phyloP scores from a whole-genome alignment of 2,113 vertebrate genomes.

The Tautogolabrus adspersus region DNA sequence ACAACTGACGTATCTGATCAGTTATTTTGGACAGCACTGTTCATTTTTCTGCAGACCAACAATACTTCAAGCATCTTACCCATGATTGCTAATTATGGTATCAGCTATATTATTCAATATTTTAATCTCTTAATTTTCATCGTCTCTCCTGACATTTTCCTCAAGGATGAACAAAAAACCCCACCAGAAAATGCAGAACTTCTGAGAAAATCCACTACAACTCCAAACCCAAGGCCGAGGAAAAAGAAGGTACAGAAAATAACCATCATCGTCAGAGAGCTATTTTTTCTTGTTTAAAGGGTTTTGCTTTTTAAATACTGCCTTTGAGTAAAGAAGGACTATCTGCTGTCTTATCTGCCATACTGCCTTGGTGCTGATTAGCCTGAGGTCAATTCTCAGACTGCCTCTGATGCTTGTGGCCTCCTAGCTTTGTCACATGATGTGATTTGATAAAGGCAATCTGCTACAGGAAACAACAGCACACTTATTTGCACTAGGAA shows the following conservation, averaged over 20 bases:
- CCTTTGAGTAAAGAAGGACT: neutral
- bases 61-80: neutral
- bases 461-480: slow-evolving; percentile 54
- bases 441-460: slow-evolving; percentile 67
- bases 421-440: slow-evolving; percentile 63
- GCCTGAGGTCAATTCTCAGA: slow-evolving; percentile 44
- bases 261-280: neutral
- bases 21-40: neutral
- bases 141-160: slow-evolving; percentile 3
- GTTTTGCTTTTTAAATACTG: neutral
- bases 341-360: slow-evolving; percentile 48
- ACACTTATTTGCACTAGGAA: slow-evolving; percentile 20
- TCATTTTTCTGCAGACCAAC: no score
- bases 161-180: slow-evolving; percentile 46
- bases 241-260: slow-evolving; percentile 73
- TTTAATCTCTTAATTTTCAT: neutral
- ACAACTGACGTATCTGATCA: neutral
- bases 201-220: slow-evolving; percentile 8
- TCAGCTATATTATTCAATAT: neutral
- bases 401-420: slow-evolving; percentile 38
- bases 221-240: slow-evolving; percentile 37
- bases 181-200: slow-evolving; percentile 18
- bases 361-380: slow-evolving; percentile 46
- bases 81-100: neutral
- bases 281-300: neutral